Evolutionary conservation across 1,140 invertebrate species (phyloP), one percentile per base, ranked within the genome.

Genomic region (Camponotus vicinus): DNA sequence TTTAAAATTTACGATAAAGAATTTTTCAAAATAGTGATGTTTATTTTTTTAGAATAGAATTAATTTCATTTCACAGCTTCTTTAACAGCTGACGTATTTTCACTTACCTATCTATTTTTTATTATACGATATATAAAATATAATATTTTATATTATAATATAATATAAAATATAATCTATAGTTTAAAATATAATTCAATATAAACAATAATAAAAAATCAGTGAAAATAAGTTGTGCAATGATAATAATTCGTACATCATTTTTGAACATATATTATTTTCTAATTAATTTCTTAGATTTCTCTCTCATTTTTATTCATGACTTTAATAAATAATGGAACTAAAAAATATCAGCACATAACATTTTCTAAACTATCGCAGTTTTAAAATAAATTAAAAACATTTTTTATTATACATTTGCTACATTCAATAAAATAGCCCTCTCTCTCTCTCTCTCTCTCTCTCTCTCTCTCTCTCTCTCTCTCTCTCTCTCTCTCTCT

Each of bases 281-380:
- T n/a, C 2, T 42, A 21, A 61, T 63, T 78, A 37, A 52, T 69
- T 40, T 55, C 32, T 67, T 13, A 8, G 67, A 79, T 79, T 67
- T 79, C 61, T 52, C 57, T 42, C n/a, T 61, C 32, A 37, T 78
- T 66, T 21, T 78, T 45, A 77, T 49, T 77, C 8, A 45, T 45
- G 9, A 15, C 6, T 49, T 11, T 27, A 52, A 64, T 63, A 63
- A 75, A 52, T 52, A 69, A 55, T 52, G 42, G 7, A 79, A 37
- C 7, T 11, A 18, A 5, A 67, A 79, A 67, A 34, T 52, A 11
- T 34, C 13, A 11, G 4, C 27, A 42, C 40, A 34, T 42, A 15
- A 3, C 13, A 52, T 52, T 52, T 52, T 52, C 15, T 18, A 18
- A 52, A 52, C 5, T 52, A 52, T 52, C 49, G 15, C 15, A 15